These are phyloP conservation scores for Sturnus vulgaris DNA, from an alignment of 2,113 vertebrate species.

Conservation along the genomic window DNA sequence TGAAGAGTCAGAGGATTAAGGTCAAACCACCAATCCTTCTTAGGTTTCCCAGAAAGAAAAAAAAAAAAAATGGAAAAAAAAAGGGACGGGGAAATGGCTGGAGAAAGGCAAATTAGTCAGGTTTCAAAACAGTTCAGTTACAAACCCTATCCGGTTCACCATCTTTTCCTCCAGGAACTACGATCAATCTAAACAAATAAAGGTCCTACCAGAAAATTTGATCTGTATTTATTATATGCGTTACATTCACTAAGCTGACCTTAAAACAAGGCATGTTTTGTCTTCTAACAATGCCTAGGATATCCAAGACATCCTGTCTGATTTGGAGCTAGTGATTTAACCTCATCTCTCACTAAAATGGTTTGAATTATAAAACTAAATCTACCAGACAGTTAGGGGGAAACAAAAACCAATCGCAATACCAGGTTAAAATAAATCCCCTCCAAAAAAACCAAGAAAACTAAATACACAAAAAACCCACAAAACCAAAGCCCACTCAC, in stretches of 20 bases:
- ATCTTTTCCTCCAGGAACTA: background rate
- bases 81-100: background rate
- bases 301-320: background rate
- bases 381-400: background rate
- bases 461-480: background rate
- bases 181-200: background rate
- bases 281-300: background rate
- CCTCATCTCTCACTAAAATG: background rate
- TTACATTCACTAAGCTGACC: background rate
- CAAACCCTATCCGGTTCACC: background rate
- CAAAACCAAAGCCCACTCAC: background rate
- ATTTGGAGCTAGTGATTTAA: background rate
- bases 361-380: background rate
- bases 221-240: background rate
- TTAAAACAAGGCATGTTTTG: background rate
- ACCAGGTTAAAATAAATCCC: background rate
- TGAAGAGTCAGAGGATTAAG: background rate
- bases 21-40: background rate
- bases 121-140: background rate
- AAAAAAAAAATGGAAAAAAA: background rate
- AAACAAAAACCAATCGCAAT: background rate
- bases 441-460: background rate
- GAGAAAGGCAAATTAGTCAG: background rate
- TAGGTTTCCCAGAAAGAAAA: background rate
- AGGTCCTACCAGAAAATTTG: background rate